Evolutionary conservation across 2,797 vertebrate species (phyloP).

Genomic region (Steatocranus sp.): DNA sequence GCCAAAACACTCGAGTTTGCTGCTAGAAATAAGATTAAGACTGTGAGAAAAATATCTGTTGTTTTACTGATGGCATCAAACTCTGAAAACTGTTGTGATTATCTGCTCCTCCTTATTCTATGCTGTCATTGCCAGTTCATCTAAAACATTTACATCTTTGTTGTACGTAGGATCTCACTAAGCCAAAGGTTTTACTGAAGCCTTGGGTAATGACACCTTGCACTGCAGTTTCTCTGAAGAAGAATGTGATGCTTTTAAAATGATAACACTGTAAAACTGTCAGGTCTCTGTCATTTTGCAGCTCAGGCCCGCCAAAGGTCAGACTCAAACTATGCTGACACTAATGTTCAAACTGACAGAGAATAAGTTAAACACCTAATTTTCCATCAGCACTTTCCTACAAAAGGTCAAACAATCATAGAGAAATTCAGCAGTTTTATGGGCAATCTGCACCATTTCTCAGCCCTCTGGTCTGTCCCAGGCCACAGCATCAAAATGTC

Average conservation of each 20-base stretch:
- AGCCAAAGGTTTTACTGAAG: neutral
- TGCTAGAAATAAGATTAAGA: neutral
- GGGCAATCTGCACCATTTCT: neutral
- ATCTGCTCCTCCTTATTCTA: neutral
- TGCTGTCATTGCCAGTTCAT: neutral
- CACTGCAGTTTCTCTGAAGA: neutral
- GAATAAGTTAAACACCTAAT: constrained; percentile 30
- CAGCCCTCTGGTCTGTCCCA: neutral
- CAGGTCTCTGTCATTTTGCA: neutral
- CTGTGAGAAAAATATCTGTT: neutral
- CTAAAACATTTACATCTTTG: neutral
- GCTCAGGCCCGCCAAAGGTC: constrained; percentile 1
- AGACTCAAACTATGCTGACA: neutral
- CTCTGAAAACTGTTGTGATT: neutral
- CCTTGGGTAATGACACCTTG: neutral
- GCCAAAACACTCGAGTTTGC: neutral
- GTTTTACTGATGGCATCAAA: neutral
- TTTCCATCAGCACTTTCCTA: neutral
- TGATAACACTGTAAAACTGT: neutral
- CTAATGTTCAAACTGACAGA: constrained; percentile 2
- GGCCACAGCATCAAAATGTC: constrained; percentile 27
- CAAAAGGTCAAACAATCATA: constrained; percentile 39
- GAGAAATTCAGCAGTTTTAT: constrained; percentile 6
- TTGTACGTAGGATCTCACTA: neutral
- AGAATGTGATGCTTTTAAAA: neutral